These are phyloP conservation scores for Tetraodon nigroviridis DNA, from an alignment of 2,113 vertebrate genomes.

Conservation along the genomic window DNA sequence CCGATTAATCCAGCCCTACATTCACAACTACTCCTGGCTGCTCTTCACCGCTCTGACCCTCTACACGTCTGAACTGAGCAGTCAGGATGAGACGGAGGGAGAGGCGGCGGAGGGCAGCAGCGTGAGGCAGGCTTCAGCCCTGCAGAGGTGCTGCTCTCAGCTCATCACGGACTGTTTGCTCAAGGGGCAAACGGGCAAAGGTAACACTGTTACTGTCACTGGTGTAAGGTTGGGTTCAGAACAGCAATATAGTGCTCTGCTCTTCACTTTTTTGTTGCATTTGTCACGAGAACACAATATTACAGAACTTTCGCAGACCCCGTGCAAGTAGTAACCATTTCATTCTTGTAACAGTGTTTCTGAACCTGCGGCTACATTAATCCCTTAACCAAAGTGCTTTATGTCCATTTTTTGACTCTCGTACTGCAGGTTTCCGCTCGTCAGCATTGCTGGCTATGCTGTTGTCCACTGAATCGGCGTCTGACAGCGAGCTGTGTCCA, in stretches of 20 bases:
- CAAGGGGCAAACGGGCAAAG: slow-evolving; percentile 90
- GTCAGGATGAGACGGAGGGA: slow-evolving; percentile 72
- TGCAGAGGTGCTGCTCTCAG: slow-evolving; percentile 84
- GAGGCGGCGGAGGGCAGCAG: slow-evolving; percentile 67
- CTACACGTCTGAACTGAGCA: slow-evolving; percentile 85
- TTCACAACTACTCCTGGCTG: slow-evolving; percentile 97
- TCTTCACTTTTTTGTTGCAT: too few relatives aligned
- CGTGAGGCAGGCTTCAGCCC: slow-evolving; percentile 62
- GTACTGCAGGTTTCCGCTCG: slow-evolving; percentile 79
- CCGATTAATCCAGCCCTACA: slow-evolving; percentile 92
- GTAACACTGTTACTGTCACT: slow-evolving; percentile 52
- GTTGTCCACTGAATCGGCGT: slow-evolving; percentile 76
- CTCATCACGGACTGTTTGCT: slow-evolving; percentile 90
- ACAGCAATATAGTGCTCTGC: too few relatives aligned
- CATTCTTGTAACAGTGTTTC: too few relatives aligned
- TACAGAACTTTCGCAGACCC: too few relatives aligned
- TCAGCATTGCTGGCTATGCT: slow-evolving; percentile 85
- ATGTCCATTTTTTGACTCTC: not conserved
- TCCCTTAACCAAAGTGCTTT: too few relatives aligned
- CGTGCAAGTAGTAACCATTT: too few relatives aligned
- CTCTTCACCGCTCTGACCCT: slow-evolving; percentile 89
- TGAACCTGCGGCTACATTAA: too few relatives aligned
- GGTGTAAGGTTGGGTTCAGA: too few relatives aligned
- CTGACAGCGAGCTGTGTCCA: slow-evolving; percentile 66
- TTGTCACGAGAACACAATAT: too few relatives aligned